These are phyloP conservation scores for Epirrhoe tristata DNA, from an alignment of 2,888 invertebrate species.

Conservation along the genomic window DNA sequence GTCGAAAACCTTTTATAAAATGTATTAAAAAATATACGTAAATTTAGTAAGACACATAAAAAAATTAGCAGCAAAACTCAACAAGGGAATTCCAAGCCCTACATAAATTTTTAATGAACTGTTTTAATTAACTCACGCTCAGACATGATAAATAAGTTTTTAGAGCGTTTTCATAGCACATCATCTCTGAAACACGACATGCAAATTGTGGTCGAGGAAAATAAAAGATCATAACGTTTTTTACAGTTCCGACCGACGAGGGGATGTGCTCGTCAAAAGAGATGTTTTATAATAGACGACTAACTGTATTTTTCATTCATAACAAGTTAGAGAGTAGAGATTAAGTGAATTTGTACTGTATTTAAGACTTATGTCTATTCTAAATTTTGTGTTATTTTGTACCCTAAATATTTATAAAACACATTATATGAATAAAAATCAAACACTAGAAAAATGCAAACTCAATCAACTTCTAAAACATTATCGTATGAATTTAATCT, in stretches of 20 bases:
- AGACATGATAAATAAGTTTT: conserved; percentile 75
- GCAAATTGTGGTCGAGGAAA: conserved; percentile 79
- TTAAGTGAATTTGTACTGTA: too few relatives aligned
- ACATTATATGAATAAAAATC: too few relatives aligned
- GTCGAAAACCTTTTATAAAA: background rate
- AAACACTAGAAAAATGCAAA: too few relatives aligned
- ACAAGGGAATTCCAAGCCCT: conserved; percentile 36
- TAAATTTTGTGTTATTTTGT: too few relatives aligned
- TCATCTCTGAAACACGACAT: conserved; percentile 81
- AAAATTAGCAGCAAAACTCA: conserved; percentile 28
- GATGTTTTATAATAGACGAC: conserved; percentile 53
- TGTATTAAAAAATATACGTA: background rate
- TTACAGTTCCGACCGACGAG: conserved; percentile 73
- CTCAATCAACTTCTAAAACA: too few relatives aligned
- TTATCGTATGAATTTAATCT: too few relatives aligned
- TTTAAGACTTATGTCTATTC: too few relatives aligned
- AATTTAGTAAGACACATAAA: conserved; percentile 10
- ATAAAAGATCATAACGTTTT: conserved; percentile 82
- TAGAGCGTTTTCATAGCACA: conserved; percentile 75
- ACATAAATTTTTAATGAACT: conserved; percentile 54
- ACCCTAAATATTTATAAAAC: too few relatives aligned
- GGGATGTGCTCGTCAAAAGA: conserved; percentile 47
- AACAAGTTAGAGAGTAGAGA: too few relatives aligned
- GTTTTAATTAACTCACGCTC: conserved; percentile 66
- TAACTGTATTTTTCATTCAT: background rate